Evolutionary conservation across 2,888 invertebrate species (phyloP).

Genomic region (Athetis lepigone): DNA sequence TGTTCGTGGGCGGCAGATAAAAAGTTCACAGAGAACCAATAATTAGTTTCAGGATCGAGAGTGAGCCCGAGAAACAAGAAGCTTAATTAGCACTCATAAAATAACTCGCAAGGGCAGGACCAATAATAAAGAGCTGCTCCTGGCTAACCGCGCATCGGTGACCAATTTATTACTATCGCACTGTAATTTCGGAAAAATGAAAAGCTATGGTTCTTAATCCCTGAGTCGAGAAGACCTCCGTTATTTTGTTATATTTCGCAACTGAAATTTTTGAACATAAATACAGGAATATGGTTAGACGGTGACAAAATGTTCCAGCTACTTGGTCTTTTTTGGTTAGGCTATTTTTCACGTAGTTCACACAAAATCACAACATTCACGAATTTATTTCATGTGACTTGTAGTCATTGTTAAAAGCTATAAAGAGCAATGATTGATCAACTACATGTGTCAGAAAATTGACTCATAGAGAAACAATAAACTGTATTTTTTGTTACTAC

Average conservation of each 20-base stretch:
- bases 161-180: conserved; percentile 16
- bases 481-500: too few species aligned
- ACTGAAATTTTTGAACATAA: too few species aligned
- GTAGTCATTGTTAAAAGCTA: too few species aligned
- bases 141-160: conserved; percentile 24
- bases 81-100: conserved; percentile 86
- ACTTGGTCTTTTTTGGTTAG: too few species aligned
- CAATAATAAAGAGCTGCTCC: conserved; percentile 33
- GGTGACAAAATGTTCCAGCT: too few species aligned
- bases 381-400: too few species aligned
- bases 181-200: conserved; percentile 34
- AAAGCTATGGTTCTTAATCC: not conserved
- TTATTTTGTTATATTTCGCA: not conserved
- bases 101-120: conserved; percentile 63
- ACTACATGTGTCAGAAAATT: too few species aligned
- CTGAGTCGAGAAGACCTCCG: not conserved
- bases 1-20: conserved; percentile 86
- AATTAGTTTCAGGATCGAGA: conserved; percentile 85
- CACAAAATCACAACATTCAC: too few species aligned
- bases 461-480: too few species aligned
- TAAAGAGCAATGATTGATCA: too few species aligned
- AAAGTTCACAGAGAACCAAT: conserved; percentile 86
- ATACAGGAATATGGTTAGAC: too few species aligned
- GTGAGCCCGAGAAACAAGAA: conserved; percentile 82
- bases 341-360: too few species aligned